Conservation (phyloP, 2,113 vertebrate species). For the Ameiurus melas region DNA sequence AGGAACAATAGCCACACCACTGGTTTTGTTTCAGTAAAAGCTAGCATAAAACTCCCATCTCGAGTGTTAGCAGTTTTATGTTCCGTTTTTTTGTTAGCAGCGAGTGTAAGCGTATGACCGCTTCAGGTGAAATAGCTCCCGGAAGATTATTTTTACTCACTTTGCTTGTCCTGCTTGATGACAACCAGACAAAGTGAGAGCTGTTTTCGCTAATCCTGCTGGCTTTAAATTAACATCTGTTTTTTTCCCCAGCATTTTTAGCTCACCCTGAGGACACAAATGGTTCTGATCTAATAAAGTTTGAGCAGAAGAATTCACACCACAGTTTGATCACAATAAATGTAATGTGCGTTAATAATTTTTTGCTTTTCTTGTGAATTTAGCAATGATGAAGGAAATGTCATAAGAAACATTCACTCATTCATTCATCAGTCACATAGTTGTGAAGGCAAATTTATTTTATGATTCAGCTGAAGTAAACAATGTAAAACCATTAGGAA, state of each 20-base stretch:
- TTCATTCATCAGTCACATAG: too few relatives aligned
- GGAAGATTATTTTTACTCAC: conserved; percentile 39
- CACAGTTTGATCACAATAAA: background rate
- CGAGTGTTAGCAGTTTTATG: background rate
- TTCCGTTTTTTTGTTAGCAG: background rate
- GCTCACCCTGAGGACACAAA: conserved; percentile 21
- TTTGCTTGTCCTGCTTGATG: conserved; percentile 45
- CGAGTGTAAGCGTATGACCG: background rate
- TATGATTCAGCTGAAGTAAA: too few relatives aligned
- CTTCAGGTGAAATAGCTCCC: conserved; percentile 28
- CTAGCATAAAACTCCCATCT: conserved; percentile 9
- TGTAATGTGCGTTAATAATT: background rate
- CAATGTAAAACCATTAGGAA: too few relatives aligned
- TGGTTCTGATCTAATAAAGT: conserved; percentile 23
- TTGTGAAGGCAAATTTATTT: too few relatives aligned
- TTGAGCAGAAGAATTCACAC: conserved; percentile 15
- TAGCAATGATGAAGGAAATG: too few relatives aligned
- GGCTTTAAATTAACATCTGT: conserved; percentile 47
- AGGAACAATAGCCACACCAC: background rate
- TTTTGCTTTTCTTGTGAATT: background rate
- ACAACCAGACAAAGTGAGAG: conserved; percentile 41
- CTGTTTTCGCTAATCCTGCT: conserved; percentile 17
- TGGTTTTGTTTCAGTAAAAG: background rate
- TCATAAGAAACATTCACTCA: too few relatives aligned
- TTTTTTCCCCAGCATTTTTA: conserved; percentile 46